Evolutionary conservation across 1,140 invertebrate genomes (phyloP).

Genomic region (Macrostomum lignano): DNA sequence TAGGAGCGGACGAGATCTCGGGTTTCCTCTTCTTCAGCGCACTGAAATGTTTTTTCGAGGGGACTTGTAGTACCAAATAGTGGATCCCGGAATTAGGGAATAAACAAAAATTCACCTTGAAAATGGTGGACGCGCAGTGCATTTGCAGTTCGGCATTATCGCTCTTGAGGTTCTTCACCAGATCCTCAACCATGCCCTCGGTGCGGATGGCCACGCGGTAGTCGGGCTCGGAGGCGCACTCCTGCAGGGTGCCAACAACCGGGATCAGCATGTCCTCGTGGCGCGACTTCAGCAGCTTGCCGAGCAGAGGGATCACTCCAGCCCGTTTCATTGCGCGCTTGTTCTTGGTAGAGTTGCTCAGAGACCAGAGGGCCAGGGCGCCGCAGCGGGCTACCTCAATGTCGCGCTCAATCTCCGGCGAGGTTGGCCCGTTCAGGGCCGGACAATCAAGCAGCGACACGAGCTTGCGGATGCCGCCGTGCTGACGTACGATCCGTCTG

Average conservation of each 20-base stretch:
- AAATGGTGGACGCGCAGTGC: slow-evolving; percentile 58
- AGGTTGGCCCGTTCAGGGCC: slow-evolving; percentile 1
- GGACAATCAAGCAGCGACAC: slow-evolving; percentile 22
- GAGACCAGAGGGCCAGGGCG: slow-evolving; percentile 51
- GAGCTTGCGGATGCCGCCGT: slow-evolving; percentile 46
- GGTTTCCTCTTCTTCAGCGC: slow-evolving; percentile 47
- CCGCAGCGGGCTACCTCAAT: slow-evolving; percentile 44
- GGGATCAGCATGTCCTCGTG: slow-evolving; percentile 52
- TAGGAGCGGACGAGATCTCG: slow-evolving; percentile 49
- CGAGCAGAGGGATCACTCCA: slow-evolving; percentile 50
- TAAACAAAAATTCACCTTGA: slow-evolving; percentile 32
- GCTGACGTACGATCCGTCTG: slow-evolving; percentile 49
- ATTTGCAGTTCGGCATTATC: slow-evolving; percentile 38
- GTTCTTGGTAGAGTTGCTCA: slow-evolving; percentile 51
- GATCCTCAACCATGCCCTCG: slow-evolving; percentile 51
- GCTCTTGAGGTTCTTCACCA: slow-evolving; percentile 45
- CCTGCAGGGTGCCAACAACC: slow-evolving; percentile 49
- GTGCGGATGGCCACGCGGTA: slow-evolving; percentile 56
- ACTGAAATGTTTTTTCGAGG: slow-evolving; percentile 26
- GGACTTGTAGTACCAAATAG: background rate
- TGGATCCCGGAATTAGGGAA: too few species aligned
- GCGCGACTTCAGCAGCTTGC: slow-evolving; percentile 40
- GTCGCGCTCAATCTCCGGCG: slow-evolving; percentile 16
- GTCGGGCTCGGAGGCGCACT: slow-evolving; percentile 39
- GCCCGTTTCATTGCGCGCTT: slow-evolving; percentile 52